Percentiles rank a stretch among this genome's conserved stretches.
These are phyloP conservation scores for Speoplatyrhinus poulsoni DNA, from an alignment of 2,113 vertebrate genomes.

Conservation along the genomic window DNA sequence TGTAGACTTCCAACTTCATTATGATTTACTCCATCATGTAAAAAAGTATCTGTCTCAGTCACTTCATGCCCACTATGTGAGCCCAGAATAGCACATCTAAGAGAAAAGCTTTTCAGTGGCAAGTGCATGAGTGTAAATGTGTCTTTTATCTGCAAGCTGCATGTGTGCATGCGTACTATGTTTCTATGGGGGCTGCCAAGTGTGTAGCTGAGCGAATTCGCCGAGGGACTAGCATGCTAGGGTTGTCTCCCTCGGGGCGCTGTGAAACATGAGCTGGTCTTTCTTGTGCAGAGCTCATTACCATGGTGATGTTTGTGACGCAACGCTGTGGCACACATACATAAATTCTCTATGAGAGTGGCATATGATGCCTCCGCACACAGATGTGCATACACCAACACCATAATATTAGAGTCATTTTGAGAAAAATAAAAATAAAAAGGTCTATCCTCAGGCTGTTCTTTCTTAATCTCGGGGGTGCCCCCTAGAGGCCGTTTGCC, in stretches of 20 bases:
- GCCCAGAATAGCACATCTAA: no score
- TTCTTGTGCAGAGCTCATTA: constrained; percentile 64
- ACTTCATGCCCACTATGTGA: no score
- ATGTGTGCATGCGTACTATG: neutral
- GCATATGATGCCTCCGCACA: constrained; percentile 17
- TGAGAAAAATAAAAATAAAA: no score
- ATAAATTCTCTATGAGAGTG: neutral
- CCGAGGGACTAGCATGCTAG: constrained; percentile 37
- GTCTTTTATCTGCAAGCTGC: neutral
- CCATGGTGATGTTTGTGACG: constrained; percentile 58
- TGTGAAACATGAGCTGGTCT: constrained; percentile 49
- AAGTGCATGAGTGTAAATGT: neutral
- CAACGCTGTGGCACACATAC: constrained; percentile 34
- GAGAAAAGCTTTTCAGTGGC: no score
- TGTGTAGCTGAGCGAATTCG: constrained; percentile 12
- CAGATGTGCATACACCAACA: neutral
- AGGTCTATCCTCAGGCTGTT: no score
- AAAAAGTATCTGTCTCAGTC: no score
- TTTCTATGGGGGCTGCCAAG: neutral
- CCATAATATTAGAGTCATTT: no score
- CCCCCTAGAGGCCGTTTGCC: no score
- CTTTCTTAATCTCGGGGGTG: no score
- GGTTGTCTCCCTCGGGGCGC: constrained; percentile 45
- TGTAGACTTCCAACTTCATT: no score
- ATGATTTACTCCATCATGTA: no score